Base-by-base conservation (phyloP, 2,113 vertebrate genomes). In the Xiphophorus hellerii region DNA sequence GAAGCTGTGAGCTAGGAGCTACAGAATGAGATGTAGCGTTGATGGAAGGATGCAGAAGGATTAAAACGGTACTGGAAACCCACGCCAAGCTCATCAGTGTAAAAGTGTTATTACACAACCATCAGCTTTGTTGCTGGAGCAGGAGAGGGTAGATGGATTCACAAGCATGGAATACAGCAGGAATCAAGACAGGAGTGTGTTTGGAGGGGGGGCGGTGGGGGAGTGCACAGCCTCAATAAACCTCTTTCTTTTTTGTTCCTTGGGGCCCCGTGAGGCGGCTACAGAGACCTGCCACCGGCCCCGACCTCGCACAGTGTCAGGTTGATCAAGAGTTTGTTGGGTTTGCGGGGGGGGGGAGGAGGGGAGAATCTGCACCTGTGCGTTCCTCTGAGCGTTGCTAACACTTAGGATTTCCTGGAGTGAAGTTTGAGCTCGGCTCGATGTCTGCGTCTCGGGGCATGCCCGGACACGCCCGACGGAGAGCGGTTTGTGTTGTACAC, bases 31-130 rank as follows among this genome's bases (percentile, higher is more conserved):
- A 90, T 86, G 82, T 76, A 71, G 74, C 81, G 88, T 85, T 91
- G 89, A 93, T 86, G 87, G 74, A 92, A 88, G 86, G 78, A 88
- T 68, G 84, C 64, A 77, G 73, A 84, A 83, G 84, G 90, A 92
- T 90, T 90, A 91, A 90, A 86, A 88, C 77, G 69, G 77, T 68
- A 73, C 60, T 86, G 77, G 87, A 84, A 74, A 80, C 33, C 66
- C 71, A 78, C 74, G 82, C 86, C 85, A 81, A 89, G 81, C 82
- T 89, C 87, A 90, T 93, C 81, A 89, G 80, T 83, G 71, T 85
- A 71, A 82, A 81, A 82, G 83, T 83, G 87, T 77, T 87, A 84
- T 92, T 89, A 90, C 77, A 83, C 85, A 92, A 90, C 88, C 85
- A 84, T 91, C 88, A 88, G 85, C 84, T 87, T 86, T 83, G 84